phyloP scores from a whole-genome alignment of 2,113 vertebrate species.

The Nesogale talazaci region DNA sequence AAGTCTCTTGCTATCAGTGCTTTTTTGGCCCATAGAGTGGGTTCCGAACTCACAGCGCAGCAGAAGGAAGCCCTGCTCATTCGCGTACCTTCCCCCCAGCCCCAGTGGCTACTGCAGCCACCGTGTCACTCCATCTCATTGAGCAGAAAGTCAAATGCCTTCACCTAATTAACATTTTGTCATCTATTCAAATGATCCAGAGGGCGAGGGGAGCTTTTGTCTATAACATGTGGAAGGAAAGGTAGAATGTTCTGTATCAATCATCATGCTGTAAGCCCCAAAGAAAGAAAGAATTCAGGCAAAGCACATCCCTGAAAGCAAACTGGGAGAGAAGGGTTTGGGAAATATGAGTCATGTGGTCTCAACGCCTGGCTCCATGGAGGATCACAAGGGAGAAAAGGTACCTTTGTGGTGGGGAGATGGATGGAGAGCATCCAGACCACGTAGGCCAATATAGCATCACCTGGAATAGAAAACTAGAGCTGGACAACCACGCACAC shows the following conservation, averaged over 20 bases:
- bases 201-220: background rate
- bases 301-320: background rate
- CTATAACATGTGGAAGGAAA: background rate
- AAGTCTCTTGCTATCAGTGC: background rate
- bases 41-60: too few species aligned
- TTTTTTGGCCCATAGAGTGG: too few species aligned
- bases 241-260: background rate
- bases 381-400: background rate
- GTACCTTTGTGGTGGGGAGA: background rate
- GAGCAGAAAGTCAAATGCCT: background rate
- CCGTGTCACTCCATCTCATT: too few species aligned
- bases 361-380: background rate
- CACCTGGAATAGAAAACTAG: background rate
- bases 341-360: background rate
- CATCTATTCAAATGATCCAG: background rate
- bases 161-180: background rate
- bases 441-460: background rate
- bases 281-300: background rate
- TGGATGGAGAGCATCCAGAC: background rate
- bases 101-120: too few species aligned
- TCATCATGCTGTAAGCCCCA: background rate
- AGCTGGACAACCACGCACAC: background rate
- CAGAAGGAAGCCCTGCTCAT: too few species aligned
- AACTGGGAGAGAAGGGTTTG: background rate
- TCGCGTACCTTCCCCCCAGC: too few species aligned